A percentile compares a stretch with the other conserved stretches of the same genome.
Evolutionary conservation across 2,113 vertebrate species (phyloP).

Genomic region (Empidonax traillii): DNA sequence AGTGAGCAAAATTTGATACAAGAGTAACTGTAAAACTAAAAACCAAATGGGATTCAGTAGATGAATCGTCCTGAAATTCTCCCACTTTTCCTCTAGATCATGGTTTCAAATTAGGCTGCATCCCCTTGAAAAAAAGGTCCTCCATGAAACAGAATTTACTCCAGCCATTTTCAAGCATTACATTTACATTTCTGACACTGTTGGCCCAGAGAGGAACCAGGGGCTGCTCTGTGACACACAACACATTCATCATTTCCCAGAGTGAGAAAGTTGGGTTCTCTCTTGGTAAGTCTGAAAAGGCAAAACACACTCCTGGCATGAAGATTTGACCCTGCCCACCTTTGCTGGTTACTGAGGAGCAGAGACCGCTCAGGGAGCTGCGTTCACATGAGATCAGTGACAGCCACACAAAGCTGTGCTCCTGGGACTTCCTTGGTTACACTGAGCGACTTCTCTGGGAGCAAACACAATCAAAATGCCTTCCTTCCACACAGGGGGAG

Average conservation of each 20-base stretch:
- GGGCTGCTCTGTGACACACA: background rate
- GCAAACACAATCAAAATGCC: background rate
- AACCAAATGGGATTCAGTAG: background rate
- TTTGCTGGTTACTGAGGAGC: background rate
- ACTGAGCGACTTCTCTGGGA: background rate
- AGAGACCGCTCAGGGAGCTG: background rate
- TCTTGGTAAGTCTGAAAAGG: background rate
- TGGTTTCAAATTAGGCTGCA: background rate
- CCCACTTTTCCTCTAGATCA: background rate
- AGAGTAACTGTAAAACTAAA: background rate
- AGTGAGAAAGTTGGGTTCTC: background rate
- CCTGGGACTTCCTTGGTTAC: rapidly evolving
- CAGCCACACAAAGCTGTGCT: background rate
- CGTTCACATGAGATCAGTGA: rapidly evolving
- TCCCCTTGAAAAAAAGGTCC: background rate
- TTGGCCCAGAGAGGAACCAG: background rate
- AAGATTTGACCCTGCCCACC: background rate
- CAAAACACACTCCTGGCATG: background rate
- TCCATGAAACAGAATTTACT: conserved; percentile 25
- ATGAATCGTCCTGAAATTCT: background rate
- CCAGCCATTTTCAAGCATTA: conserved; percentile 26
- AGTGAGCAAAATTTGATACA: background rate
- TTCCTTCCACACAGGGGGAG: background rate
- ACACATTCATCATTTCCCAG: conserved; percentile 8
- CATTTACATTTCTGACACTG: background rate